Evolutionary conservation across 2,113 vertebrate genomes (phyloP).

Genomic region (Anoura caudifer): DNA sequence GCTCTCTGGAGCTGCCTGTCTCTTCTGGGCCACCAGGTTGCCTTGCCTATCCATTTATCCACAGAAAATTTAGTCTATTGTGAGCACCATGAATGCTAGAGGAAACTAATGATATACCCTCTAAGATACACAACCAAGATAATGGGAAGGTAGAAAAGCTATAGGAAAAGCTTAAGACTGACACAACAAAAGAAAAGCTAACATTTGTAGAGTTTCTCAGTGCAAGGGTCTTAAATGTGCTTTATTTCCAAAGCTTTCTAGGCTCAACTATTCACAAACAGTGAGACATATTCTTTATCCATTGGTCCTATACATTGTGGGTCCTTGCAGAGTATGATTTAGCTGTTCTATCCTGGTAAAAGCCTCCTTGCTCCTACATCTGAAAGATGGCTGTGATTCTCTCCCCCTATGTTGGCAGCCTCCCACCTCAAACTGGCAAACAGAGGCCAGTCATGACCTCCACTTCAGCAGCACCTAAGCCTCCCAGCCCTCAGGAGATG

Average conservation of each 20-base stretch:
- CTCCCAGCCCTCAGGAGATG: neutral
- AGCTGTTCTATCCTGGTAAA: neutral
- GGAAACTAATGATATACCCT: neutral
- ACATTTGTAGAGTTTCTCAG: neutral
- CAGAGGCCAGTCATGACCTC: neutral
- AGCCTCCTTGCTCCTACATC: neutral
- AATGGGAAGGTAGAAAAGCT: neutral
- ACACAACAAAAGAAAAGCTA: neutral
- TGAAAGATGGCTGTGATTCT: neutral
- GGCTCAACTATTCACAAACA: neutral
- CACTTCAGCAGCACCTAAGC: neutral
- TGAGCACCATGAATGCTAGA: neutral
- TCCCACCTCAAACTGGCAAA: neutral
- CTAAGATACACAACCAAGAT: neutral
- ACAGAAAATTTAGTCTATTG: constrained; percentile 17
- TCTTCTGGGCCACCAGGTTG: neutral
- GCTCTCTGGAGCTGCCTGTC: neutral
- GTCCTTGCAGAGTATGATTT: neutral
- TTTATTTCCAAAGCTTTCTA: constrained; percentile 16
- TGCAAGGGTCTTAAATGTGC: neutral
- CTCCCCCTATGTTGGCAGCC: no score
- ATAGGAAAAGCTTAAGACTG: neutral
- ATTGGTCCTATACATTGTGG: neutral
- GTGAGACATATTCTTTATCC: neutral
- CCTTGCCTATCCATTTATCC: neutral